These are phyloP conservation scores for Aphis craccivora DNA, from an alignment of 1,140 invertebrate species.

Conservation along the genomic window DNA sequence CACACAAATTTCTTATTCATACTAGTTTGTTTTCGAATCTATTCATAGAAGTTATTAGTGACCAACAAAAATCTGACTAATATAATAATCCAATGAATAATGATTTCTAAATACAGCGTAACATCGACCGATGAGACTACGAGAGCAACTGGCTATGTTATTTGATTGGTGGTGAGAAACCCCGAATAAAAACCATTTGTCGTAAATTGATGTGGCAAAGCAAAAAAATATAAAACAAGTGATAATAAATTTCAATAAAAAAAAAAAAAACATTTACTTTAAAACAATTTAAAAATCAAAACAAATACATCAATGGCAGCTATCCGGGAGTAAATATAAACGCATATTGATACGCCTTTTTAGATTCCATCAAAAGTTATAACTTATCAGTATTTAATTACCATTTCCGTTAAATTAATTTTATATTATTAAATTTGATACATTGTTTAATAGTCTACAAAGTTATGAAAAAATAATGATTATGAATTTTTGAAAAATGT, in stretches of 20 bases:
- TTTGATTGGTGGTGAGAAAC: constrained; percentile 25
- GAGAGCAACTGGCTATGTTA: neutral
- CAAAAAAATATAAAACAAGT: neutral
- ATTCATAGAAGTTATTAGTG: neutral
- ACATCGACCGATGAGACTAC: neutral
- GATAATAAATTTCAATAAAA: constrained; percentile 22
- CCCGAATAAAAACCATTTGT: neutral
- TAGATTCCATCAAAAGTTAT: neutral
- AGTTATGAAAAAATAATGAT: neutral
- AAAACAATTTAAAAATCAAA: neutral
- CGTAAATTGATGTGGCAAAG: neutral
- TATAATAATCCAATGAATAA: constrained; percentile 26
- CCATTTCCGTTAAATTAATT: neutral
- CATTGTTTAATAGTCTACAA: neutral
- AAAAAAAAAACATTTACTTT: neutral
- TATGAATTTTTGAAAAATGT: neutral
- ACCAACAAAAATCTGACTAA: neutral
- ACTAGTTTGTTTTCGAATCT: neutral
- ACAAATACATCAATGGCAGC: neutral
- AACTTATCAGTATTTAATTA: neutral
- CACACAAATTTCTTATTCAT: neutral
- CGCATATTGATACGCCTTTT: neutral
- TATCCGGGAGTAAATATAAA: neutral
- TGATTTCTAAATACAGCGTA: neutral
- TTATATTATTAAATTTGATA: neutral